Conservation (phyloP, 2,797 vertebrate genomes). For the Lindbergichthys nudifrons region DNA sequence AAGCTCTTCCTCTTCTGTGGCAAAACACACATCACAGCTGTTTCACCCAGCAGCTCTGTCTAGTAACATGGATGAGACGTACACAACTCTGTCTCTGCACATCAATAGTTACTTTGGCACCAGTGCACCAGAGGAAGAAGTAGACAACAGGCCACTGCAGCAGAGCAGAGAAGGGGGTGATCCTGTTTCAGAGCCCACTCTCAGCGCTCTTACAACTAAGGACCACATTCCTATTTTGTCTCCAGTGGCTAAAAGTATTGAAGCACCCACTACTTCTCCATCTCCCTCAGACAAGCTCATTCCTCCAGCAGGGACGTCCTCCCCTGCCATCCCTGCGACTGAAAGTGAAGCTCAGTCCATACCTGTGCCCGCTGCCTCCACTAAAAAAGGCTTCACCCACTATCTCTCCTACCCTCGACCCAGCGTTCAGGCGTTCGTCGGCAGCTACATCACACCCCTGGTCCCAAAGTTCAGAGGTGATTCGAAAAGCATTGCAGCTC, state of each 20-base stretch:
- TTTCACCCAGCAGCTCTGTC: slow-evolving; percentile 87
- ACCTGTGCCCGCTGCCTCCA: slow-evolving; percentile 65
- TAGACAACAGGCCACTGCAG: slow-evolving; percentile 62
- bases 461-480: slow-evolving; percentile 91
- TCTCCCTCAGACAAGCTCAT: slow-evolving; percentile 23
- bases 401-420: slow-evolving; percentile 93
- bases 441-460: slow-evolving; percentile 93
- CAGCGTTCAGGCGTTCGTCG: slow-evolving; percentile 93
- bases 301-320: slow-evolving; percentile 15
- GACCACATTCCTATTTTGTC: slow-evolving; percentile 63
- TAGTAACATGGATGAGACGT: slow-evolving; percentile 92
- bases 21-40: slow-evolving; percentile 81
- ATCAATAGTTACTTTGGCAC: slow-evolving; percentile 91
- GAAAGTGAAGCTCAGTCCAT: slow-evolving; percentile 38
- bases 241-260: slow-evolving; percentile 62
- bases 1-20: slow-evolving; percentile 60
- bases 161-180: neutral
- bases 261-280: slow-evolving; percentile 23
- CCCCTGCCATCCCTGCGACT: slow-evolving; percentile 13
- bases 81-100: slow-evolving; percentile 89
- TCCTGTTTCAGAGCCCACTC: slow-evolving; percentile 18
- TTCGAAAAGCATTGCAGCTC: slow-evolving; percentile 79
- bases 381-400: slow-evolving; percentile 91
- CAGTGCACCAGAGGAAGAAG: slow-evolving; percentile 65
- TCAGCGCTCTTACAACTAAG: neutral